Conservation (phyloP, 92 coral and sea anemone genomes). For the Montipora capitata region DNA sequence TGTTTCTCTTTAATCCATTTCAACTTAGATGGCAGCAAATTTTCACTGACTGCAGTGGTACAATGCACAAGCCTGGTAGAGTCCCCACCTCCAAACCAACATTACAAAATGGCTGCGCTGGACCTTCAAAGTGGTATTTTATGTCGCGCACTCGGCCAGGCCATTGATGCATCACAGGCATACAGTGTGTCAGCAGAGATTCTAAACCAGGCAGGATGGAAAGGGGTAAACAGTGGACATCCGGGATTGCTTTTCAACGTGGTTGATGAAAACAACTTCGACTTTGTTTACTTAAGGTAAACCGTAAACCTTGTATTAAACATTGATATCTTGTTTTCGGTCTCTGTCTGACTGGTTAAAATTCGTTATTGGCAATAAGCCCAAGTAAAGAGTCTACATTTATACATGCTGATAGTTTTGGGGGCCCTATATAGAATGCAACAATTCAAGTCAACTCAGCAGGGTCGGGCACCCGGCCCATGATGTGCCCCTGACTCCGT, state of each 20-base stretch:
- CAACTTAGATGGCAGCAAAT: neutral
- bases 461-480: too few species aligned
- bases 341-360: too few species aligned
- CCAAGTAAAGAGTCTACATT: too few species aligned
- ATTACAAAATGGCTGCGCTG: slow-evolving; percentile 18
- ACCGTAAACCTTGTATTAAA: too few species aligned
- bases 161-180: neutral
- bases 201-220: slow-evolving; percentile 54
- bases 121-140: neutral
- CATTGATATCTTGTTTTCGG: too few species aligned
- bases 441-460: too few species aligned
- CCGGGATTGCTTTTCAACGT: slow-evolving; percentile 36
- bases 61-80: slow-evolving; percentile 25
- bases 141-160: slow-evolving; percentile 45
- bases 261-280: slow-evolving; percentile 35
- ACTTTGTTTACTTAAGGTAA: slow-evolving; percentile 44
- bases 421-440: too few species aligned
- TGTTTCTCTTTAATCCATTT: too few species aligned
- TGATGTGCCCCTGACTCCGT: too few species aligned
- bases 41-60: slow-evolving; percentile 3
- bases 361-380: too few species aligned
- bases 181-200: slow-evolving; percentile 62
- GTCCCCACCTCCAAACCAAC: neutral
- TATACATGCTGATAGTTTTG: too few species aligned
- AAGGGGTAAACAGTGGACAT: slow-evolving; percentile 53